Conservation (phyloP, 2,888 invertebrate genomes). For the Oxytorus armatus region DNA sequence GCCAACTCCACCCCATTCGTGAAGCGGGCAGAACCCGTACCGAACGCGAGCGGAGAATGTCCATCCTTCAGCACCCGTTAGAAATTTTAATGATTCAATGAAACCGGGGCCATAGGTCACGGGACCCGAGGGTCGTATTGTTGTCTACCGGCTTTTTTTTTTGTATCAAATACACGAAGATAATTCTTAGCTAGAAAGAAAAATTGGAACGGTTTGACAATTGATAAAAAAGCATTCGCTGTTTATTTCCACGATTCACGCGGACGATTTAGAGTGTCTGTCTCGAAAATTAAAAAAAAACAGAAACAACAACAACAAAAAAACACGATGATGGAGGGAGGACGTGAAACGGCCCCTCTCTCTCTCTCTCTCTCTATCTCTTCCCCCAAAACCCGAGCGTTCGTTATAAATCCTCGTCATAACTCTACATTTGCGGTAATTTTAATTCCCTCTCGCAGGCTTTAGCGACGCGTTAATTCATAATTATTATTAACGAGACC, state of each 20-base stretch:
- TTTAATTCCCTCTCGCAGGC: constrained; percentile 80
- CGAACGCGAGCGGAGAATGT: constrained; percentile 67
- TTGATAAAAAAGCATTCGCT: constrained; percentile 58
- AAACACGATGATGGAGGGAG: constrained; percentile 26
- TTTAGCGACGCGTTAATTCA: constrained; percentile 81
- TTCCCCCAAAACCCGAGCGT: constrained; percentile 35
- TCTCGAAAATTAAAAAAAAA: too few relatives aligned
- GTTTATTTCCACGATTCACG: constrained; percentile 52
- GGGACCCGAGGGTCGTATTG: background rate
- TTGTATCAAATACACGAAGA: background rate
- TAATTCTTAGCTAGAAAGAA: background rate
- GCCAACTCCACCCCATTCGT: constrained; percentile 73
- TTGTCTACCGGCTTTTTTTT: constrained; percentile 11
- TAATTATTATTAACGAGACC: constrained; percentile 83
- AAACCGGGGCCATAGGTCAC: constrained; percentile 47
- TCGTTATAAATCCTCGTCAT: constrained; percentile 81
- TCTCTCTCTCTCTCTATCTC: constrained; percentile 21
- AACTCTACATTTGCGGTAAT: constrained; percentile 82
- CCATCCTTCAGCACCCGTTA: constrained; percentile 81
- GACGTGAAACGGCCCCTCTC: constrained; percentile 39
- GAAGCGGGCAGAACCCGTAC: constrained; percentile 38
- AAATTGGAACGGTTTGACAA: constrained; percentile 44
- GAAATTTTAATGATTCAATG: constrained; percentile 82
- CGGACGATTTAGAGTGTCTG: constrained; percentile 56
- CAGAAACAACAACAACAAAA: too few relatives aligned